A percentile compares a stretch with the other conserved stretches of the same genome.
Conservation (phyloP, 2,888 invertebrate species). For the Spodoptera littoralis region DNA sequence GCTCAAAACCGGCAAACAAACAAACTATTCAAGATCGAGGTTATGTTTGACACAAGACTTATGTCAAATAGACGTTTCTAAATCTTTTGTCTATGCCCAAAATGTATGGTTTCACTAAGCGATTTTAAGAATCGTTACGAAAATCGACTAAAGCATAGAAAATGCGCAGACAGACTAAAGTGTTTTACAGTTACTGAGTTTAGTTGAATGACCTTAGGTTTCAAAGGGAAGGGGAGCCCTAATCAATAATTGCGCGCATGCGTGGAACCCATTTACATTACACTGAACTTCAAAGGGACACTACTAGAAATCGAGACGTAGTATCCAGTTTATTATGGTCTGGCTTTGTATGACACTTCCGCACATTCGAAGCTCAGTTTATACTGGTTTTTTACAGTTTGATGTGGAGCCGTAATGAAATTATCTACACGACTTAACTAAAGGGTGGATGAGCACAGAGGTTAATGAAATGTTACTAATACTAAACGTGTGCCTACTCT, state of each 20-base stretch:
- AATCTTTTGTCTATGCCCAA: slow-evolving; percentile 45
- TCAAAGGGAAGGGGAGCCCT: slow-evolving; percentile 2
- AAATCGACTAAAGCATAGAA: slow-evolving; percentile 20
- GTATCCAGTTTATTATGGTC: too few relatives aligned
- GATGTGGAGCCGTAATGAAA: background rate
- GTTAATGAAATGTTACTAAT: slow-evolving; percentile 5
- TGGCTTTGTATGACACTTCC: too few relatives aligned
- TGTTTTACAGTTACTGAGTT: slow-evolving; percentile 14
- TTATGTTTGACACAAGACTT: slow-evolving; percentile 57
- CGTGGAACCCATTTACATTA: slow-evolving; percentile 39
- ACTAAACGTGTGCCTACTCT: too few relatives aligned
- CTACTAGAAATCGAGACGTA: too few relatives aligned
- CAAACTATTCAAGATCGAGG: slow-evolving; percentile 27
- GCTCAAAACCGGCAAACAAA: slow-evolving; percentile 51
- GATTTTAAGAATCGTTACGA: slow-evolving; percentile 2
- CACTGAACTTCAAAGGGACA: slow-evolving; percentile 37
- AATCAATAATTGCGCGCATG: slow-evolving; percentile 69
- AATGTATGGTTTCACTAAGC: slow-evolving; percentile 6
- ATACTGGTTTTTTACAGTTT: too few relatives aligned
- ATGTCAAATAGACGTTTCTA: slow-evolving; percentile 53
- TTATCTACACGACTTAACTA: slow-evolving; percentile 17
- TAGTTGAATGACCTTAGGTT: slow-evolving; percentile 3
- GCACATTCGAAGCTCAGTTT: too few relatives aligned
- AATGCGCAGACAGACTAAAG: slow-evolving; percentile 6
- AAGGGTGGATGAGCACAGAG: background rate